Base-by-base conservation (phyloP, 2,113 vertebrate genomes). In the Pollimyrus isidori region DNA sequence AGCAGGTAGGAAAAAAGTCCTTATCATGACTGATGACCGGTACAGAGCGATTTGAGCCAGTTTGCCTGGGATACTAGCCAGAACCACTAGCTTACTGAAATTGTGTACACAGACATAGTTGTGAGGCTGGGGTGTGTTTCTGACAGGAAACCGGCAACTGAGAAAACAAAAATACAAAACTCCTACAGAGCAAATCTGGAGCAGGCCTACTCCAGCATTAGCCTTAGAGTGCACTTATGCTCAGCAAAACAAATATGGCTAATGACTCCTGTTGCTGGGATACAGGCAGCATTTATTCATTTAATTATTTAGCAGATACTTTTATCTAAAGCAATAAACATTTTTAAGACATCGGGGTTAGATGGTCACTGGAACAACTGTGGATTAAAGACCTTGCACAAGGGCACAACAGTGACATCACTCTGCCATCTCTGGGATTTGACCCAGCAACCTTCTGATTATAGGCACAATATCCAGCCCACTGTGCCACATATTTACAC, bases 11-110 rank as follows among this genome's bases (percentile, higher is more conserved):
- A 15, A 52, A 84, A 2, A 6, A 56, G 85, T 82, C 42, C 21
- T 35, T 13, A 45, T 30, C 13, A 45, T 87, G 85, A 58, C 53
- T 35, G 35, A 56, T 53, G 91, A 87, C 91, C 58, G 49, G 91
- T 23, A 15, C 0, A 2, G 19, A 86, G 92, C 30, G 4, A 90
- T 89, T 83, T 86, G 87, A 91, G 84, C 90, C 88, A 87, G 93
- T 88, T 84, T 13, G 88, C 9, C 69, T 49, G 15, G 56, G 58
- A 5, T 15, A 21, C 19, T 13, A 23, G 17, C 50, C 50, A 85
- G 42, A 84, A 21, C 89, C 6, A 91, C 56, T 91, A 53, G 62
- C 50, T 58, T 17, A 35, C 26, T 21, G 46, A 48, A 76, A 19
- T 11, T 30, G 84, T 53, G 48, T 50, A 86, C 46, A 86, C 15